Conservation (phyloP, 2,888 invertebrate species). For the Tipula unca region DNA sequence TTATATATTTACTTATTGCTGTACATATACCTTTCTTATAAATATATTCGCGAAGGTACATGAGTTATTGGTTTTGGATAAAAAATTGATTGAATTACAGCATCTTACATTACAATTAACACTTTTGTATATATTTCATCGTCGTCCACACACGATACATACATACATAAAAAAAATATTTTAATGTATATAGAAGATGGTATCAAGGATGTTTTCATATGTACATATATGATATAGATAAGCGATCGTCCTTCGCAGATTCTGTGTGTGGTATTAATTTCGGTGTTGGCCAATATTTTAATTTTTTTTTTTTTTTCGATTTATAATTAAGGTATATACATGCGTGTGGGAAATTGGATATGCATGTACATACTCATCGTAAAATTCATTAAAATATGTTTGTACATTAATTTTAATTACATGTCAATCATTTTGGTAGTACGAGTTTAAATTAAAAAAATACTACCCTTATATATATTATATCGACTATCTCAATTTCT, state of each 20-base stretch:
- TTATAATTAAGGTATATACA: neutral
- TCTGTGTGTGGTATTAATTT: neutral
- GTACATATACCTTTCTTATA: neutral
- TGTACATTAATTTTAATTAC: neutral
- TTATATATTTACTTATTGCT: neutral
- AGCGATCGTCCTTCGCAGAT: neutral
- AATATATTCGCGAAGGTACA: neutral
- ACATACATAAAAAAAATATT: neutral
- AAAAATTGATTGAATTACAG: neutral
- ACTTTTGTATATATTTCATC: neutral
- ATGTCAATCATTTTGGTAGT: neutral
- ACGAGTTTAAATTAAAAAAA: neutral
- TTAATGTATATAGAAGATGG: neutral
- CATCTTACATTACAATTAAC: neutral
- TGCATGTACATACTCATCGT: neutral
- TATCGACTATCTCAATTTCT: neutral
- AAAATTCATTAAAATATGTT: neutral
- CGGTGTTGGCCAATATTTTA: neutral
- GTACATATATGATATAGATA: neutral
- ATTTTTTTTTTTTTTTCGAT: neutral
- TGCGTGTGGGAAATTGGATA: neutral
- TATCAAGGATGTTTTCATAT: neutral
- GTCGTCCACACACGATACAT: neutral
- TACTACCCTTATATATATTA: neutral
- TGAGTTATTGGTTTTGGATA: neutral